Evolutionary conservation across 2,888 invertebrate species (phyloP), one percentile per base, ranked within the genome.

Genomic region (Ophonus ardosiacus): DNA sequence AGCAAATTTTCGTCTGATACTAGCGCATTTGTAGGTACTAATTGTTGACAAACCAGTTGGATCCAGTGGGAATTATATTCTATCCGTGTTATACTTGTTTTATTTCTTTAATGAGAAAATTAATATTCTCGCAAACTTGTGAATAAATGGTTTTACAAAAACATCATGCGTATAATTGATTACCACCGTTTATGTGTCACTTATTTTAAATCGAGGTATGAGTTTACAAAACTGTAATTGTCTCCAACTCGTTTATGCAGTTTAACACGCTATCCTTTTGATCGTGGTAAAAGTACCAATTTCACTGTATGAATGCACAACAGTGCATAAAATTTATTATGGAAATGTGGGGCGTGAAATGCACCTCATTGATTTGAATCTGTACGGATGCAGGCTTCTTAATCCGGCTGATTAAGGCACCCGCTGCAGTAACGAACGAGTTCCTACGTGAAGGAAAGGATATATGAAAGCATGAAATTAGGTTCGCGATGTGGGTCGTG

Each of bases 271-370:
- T 10, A 10, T 68, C 31, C 68, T 68, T 68, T 68, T 68, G 68
- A 68, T 68, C 68, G 38, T 63, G 63, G 6, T 63, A 13, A 63
- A 51, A 63, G 0, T 15, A 7, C 13, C 63, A n/a, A 24, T 17
- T 61, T 61, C 21, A 15, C 15, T 40, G 38, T 38, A 68, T 40
- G 68, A n/a, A 17, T 31, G n/a, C 40, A 68, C 68, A 68, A 38
- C 13, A 15, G 38, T 38, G 38, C 68, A 40, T 68, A 68, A 68
- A 68, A 68, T 68, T 68, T 38, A 68, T 68, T 68, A 68, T 40
- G 68, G 15, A 68, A 68, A 68, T 38, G 68, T 68, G 7, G 68
- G 31, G 8, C 68, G 31, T 68, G 31, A 15, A 65, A n/a, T 38
- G 38, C 63, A 63, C 13, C 24, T 63, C 63, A 24, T 7, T 63